phyloP scores from a whole-genome alignment of 1,140 invertebrate genomes.

The Diachasmimorpha longicaudata region DNA sequence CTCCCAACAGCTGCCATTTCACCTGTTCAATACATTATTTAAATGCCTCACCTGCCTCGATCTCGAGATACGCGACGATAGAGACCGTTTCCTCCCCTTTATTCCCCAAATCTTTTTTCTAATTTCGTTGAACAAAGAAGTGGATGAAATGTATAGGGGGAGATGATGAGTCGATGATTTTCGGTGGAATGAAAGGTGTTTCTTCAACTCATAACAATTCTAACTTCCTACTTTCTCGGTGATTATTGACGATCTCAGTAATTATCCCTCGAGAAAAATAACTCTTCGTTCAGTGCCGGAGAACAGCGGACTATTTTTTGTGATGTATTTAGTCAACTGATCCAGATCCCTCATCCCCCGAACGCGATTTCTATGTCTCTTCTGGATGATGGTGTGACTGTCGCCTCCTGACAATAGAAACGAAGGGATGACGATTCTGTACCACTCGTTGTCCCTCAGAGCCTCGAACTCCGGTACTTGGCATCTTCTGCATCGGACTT shows the following conservation, averaged over 20 bases:
- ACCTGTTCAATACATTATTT: conserved; percentile 53
- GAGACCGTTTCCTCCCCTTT: neutral
- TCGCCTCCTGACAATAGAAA: conserved; percentile 75
- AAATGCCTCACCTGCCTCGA: conserved; percentile 50
- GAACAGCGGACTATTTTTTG: conserved; percentile 40
- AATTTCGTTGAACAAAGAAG: neutral
- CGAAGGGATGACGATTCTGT: conserved; percentile 68
- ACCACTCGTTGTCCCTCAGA: conserved; percentile 62
- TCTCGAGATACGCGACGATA: conserved; percentile 38
- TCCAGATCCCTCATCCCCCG: conserved; percentile 38
- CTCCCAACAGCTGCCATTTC: conserved; percentile 48
- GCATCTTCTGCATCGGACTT: conserved; percentile 68
- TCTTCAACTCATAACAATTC: too few relatives aligned
- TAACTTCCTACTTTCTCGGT: too few relatives aligned
- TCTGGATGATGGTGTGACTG: conserved; percentile 52
- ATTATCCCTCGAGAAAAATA: conserved; percentile 20
- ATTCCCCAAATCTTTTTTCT: neutral
- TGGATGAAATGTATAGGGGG: too few relatives aligned
- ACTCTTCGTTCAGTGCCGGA: conserved; percentile 37
- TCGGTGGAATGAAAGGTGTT: too few relatives aligned
- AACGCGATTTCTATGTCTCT: conserved; percentile 38
- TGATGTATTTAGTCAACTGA: conserved; percentile 34
- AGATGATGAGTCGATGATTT: too few relatives aligned
- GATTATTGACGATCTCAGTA: too few relatives aligned
- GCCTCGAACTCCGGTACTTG: conserved; percentile 68